phyloP scores from a whole-genome alignment of 2,797 vertebrate genomes.

The Ptychadena robeensis region DNA sequence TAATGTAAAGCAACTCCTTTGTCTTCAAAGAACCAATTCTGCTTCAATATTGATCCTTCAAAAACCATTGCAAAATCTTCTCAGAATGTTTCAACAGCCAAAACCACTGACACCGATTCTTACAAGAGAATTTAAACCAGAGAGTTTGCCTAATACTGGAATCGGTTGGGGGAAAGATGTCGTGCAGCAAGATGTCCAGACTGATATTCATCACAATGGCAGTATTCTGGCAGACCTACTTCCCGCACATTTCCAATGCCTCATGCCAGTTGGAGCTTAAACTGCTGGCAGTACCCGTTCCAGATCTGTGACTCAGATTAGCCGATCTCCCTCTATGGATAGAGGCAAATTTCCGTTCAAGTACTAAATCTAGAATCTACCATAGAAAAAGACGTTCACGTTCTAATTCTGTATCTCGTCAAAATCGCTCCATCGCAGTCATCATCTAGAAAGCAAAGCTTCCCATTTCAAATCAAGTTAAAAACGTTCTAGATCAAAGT shows the following conservation, averaged over 20 bases:
- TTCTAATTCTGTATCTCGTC: slow-evolving; percentile 42
- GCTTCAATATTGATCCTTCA: not conserved
- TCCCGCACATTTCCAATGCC: slow-evolving; percentile 39
- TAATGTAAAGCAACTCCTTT: slow-evolving; percentile 8
- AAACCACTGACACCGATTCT: not conserved
- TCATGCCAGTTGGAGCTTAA: slow-evolving; percentile 47
- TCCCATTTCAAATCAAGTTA: slow-evolving; percentile 45
- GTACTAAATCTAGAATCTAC: slow-evolving; percentile 33
- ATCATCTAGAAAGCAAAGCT: slow-evolving; percentile 24
- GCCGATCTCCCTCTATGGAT: slow-evolving; percentile 51
- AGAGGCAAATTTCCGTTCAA: slow-evolving; percentile 23
- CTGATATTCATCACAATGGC: slow-evolving; percentile 19
- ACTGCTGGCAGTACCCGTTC: slow-evolving; percentile 54
- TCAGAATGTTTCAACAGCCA: not conserved
- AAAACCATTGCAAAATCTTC: not conserved
- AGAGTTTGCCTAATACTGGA: not conserved
- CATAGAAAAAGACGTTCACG: slow-evolving; percentile 36
- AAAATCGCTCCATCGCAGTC: slow-evolving; percentile 38
- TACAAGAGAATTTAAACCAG: not conserved
- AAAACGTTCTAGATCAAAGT: slow-evolving; percentile 38
- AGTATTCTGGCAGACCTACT: not conserved
- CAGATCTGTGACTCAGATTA: slow-evolving; percentile 48
- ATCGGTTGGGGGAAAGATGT: not conserved
- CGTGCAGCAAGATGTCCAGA: not conserved
- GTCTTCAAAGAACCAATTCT: not conserved